Percentiles rank a stretch among this genome's conserved stretches.
Conservation (phyloP, 2,113 vertebrate genomes). For the Eulemur rufifrons region DNA sequence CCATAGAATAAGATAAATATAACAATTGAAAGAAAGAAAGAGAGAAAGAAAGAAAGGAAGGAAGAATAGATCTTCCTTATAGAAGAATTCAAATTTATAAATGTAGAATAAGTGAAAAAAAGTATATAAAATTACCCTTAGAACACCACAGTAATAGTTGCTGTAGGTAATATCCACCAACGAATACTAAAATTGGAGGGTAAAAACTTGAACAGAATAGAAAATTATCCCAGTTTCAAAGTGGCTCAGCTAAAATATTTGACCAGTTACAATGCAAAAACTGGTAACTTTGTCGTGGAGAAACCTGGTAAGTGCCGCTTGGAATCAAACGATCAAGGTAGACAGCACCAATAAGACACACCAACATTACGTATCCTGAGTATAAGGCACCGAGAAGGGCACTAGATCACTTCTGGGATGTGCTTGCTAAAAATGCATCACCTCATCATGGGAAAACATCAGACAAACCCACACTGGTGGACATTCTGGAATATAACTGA, state of each 20-base stretch:
- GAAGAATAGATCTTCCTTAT: background rate
- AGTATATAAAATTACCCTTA: background rate
- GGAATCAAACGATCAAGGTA: background rate
- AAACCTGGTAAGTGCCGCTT: background rate
- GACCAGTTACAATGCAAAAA: background rate
- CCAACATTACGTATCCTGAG: no score
- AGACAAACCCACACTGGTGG: background rate
- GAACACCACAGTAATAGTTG: background rate
- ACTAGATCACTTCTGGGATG: accelerated
- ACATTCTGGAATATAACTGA: background rate
- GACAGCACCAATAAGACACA: background rate
- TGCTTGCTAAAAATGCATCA: background rate
- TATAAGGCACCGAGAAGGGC: background rate
- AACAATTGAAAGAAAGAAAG: background rate
- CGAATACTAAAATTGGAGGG: background rate
- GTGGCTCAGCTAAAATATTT: background rate
- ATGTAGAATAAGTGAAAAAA: background rate
- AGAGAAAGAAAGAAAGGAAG: background rate
- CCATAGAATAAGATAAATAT: background rate
- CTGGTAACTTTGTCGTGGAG: background rate
- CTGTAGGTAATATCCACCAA: background rate
- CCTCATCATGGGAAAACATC: background rate
- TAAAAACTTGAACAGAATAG: background rate
- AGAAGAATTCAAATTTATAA: background rate
- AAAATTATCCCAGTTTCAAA: background rate